Evolutionary conservation across 2,797 vertebrate species (phyloP).

Genomic region (Champsocephalus esox): DNA sequence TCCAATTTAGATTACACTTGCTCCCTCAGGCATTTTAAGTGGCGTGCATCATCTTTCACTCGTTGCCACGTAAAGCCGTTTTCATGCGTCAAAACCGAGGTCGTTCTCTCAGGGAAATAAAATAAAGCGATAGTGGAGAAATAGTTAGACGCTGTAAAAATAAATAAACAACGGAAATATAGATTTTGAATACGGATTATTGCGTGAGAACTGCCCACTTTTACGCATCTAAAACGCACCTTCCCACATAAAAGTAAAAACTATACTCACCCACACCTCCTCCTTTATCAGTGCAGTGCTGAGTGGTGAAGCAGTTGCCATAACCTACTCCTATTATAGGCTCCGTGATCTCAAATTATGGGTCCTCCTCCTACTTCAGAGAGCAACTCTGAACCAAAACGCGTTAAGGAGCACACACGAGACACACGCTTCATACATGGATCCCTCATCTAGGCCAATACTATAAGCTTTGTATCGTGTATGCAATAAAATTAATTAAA

Average conservation of each 20-base stretch:
- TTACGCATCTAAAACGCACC: slow-evolving; percentile 21
- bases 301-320: slow-evolving; percentile 62
- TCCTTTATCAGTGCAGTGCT: slow-evolving; percentile 58
- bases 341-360: slow-evolving; percentile 72
- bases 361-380: slow-evolving; percentile 76
- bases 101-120: slow-evolving; percentile 21
- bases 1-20: slow-evolving; percentile 83
- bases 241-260: slow-evolving; percentile 35
- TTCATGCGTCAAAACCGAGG: slow-evolving; percentile 57
- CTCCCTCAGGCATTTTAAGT: slow-evolving; percentile 79
- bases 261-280: slow-evolving; percentile 70
- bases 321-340: slow-evolving; percentile 69
- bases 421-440: slow-evolving; percentile 65
- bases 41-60: slow-evolving; percentile 76
- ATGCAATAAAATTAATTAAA: neutral
- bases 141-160: slow-evolving; percentile 40
- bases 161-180: neutral
- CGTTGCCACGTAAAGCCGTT: slow-evolving; percentile 61
- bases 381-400: slow-evolving; percentile 67
- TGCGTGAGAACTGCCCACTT: slow-evolving; percentile 20
- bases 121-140: slow-evolving; percentile 10
- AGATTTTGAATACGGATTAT: slow-evolving; percentile 3
- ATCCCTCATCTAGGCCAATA: slow-evolving; percentile 28
- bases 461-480: neutral
- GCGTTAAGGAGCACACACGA: slow-evolving; percentile 74